Evolutionary conservation across 2,113 vertebrate genomes (phyloP), one percentile per base, ranked within the genome.

Genomic region (Clarias batrachus): DNA sequence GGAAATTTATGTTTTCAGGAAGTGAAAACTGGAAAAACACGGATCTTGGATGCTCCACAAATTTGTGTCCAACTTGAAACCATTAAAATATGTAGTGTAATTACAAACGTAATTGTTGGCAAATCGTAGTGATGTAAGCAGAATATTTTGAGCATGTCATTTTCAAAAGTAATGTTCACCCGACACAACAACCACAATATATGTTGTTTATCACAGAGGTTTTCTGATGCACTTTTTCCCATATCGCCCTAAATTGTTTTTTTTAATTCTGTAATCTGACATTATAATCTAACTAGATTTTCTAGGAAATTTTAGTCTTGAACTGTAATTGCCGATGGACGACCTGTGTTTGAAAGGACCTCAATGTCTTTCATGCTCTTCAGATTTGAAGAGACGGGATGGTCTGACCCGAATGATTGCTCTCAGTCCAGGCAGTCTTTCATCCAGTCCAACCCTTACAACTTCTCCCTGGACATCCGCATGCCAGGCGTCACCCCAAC

Each of bases 401-500:
- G 92, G 88, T 88, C 95, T 70, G 92, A 94, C 91, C 92, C 96
- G 52, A 95, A 90, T 88, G 95, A 96, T 85, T 99, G 97, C 91
- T 93, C 96, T 89, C 94, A 93, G 90, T 90, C 90, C 8, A 91
- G 90, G 82, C 94, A 92, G 78, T 92, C 94, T 0, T 91, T 95
- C 48, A 90, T 93, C 90, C 91, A 95, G 25, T 89, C 95, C 60
- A 96, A 96, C 90, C 89, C 95, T 3, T 92, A 96, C 81, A 97
- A 98, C 92, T 97, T 97, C 91, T 95, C 96, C 0, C 23, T 99
- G 92, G 96, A 98, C 71, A 92, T 99, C 77, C 96, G 94, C 65
- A 98, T 99, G 97, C 98, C 97, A n/a, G 96, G 96, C 0, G 96
- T 99, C 27, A 93, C 93, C 0, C 98, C 98, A 23, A 90, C 94